Evolutionary conservation across 2,888 invertebrate species (phyloP).

Genomic region (Campoletis raptor): DNA sequence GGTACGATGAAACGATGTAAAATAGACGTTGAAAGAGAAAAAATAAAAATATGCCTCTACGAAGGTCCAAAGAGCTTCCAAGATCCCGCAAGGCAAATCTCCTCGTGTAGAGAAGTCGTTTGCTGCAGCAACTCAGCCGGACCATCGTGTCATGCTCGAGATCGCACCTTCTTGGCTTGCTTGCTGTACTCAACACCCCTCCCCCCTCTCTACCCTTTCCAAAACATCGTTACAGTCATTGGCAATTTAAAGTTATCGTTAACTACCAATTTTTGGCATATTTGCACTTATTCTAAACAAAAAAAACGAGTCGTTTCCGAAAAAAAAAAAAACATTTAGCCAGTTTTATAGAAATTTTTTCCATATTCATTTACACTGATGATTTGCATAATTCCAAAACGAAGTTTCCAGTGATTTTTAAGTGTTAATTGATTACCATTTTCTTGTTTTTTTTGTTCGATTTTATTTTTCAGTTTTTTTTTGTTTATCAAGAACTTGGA

Average conservation of each 20-base stretch:
- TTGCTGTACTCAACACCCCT: neutral
- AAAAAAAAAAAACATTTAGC: neutral
- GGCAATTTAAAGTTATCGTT: slow-evolving; percentile 3
- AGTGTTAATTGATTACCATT: too few relatives aligned
- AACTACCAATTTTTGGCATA: neutral
- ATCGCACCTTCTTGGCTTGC: slow-evolving; percentile 71
- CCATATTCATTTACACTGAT: neutral
- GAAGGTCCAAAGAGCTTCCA: slow-evolving; percentile 64
- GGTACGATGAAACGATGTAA: slow-evolving; percentile 22
- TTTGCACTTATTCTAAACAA: neutral
- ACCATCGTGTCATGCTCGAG: slow-evolving; percentile 72
- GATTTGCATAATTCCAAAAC: neutral
- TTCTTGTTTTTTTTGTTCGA: too few relatives aligned
- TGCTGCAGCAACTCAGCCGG: slow-evolving; percentile 62
- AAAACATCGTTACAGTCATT: slow-evolving; percentile 26
- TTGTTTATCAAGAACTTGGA: too few relatives aligned
- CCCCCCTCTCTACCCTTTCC: neutral
- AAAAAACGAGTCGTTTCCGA: neutral
- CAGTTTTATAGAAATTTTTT: neutral
- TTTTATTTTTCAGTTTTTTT: too few relatives aligned
- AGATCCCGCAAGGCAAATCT: slow-evolving; percentile 61
- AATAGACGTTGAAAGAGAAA: slow-evolving; percentile 27
- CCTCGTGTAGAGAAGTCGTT: slow-evolving; percentile 56
- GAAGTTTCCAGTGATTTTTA: too few relatives aligned
- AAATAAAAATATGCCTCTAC: neutral